These are phyloP conservation scores for Cacatua alba DNA, from an alignment of 2,113 vertebrate genomes.

Conservation along the genomic window DNA sequence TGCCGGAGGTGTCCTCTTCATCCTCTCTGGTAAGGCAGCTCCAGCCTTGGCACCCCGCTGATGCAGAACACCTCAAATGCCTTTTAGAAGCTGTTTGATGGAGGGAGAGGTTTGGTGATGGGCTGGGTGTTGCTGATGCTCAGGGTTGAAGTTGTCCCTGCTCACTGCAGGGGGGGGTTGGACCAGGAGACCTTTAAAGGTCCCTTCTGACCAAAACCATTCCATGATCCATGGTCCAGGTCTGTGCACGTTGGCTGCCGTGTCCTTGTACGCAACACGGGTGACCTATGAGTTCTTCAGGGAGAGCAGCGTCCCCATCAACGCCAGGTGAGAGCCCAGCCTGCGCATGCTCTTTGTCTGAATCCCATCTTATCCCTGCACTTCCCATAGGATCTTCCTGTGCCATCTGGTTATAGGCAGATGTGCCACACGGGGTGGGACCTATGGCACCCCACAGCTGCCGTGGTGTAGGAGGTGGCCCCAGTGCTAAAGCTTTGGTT, in stretches of 20 bases:
- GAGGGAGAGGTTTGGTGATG: not conserved
- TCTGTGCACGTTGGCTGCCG: constrained; percentile 88
- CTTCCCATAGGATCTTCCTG: not conserved
- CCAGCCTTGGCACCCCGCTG: not conserved
- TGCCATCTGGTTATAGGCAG: rapidly evolving
- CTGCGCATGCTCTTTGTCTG: rapidly evolving
- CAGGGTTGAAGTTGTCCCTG: not conserved
- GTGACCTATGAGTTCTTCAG: constrained; percentile 96
- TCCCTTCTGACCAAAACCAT: not conserved
- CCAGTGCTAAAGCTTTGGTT: not conserved
- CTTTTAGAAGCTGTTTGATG: not conserved
- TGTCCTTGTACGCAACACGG: constrained; percentile 93
- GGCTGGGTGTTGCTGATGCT: not conserved
- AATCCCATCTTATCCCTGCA: not conserved
- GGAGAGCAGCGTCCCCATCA: constrained; percentile 86
- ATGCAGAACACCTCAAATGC: not conserved
- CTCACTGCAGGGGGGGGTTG: not conserved
- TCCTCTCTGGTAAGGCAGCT: constrained; percentile 86
- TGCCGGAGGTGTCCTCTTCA: constrained; percentile 87
- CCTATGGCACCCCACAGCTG: not conserved
- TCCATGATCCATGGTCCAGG: constrained; percentile 70
- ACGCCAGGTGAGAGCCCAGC: constrained; percentile 82
- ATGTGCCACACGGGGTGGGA: rapidly evolving
- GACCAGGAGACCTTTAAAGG: not conserved
- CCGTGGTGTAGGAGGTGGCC: not conserved